Evolutionary conservation across 2,888 invertebrate genomes (phyloP), one percentile per base, ranked within the genome.

Genomic region (Catocala nupta): DNA sequence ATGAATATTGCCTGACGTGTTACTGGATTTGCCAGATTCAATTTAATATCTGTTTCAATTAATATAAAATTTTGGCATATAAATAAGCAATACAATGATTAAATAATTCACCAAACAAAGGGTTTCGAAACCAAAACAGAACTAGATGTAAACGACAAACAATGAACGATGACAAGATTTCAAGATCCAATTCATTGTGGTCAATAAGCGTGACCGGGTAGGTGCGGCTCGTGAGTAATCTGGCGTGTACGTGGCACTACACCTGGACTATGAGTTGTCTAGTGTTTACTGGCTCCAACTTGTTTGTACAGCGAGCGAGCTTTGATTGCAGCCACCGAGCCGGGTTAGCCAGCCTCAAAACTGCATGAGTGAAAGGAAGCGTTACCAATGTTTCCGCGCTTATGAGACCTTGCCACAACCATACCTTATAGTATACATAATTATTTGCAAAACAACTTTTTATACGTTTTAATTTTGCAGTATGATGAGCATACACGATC

Each of bases 331-430:
- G 76, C 81, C 80, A 77, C 74, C 16, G 43, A 54, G 43, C 52
- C 51, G 76, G 71, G 66, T 70, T 73, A 73, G 75, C 65, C 69
- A 66, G 77, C 75, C 69, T 81, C 83, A 81, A 78, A 84, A 85
- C 81, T 81, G 80, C 76, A 77, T 77, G 77, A 77, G 82, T 89
- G 87, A 88, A 88, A 88, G 88, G 86, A 85, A 85, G 82, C 81
- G 77, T 83, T 81, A 81, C 82, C 81, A 84, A 85, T 84, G 81
- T 84, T 86, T 85, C 85, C 84, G 80, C 78, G 80, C 81, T 78
- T 78, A 79, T 70, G 77, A 73, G 81, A 75, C 84, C 82, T 86
- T 85, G 83, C 82, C 81, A 80, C 77, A 81, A 81, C 81, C 80
- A 78, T 80, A 78, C 79, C 78, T 80, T 68, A 54, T 68, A 57